Evolutionary conservation across 2,113 vertebrate species (phyloP), one percentile per base, ranked within the genome.

Genomic region (Caranx ignobilis): DNA sequence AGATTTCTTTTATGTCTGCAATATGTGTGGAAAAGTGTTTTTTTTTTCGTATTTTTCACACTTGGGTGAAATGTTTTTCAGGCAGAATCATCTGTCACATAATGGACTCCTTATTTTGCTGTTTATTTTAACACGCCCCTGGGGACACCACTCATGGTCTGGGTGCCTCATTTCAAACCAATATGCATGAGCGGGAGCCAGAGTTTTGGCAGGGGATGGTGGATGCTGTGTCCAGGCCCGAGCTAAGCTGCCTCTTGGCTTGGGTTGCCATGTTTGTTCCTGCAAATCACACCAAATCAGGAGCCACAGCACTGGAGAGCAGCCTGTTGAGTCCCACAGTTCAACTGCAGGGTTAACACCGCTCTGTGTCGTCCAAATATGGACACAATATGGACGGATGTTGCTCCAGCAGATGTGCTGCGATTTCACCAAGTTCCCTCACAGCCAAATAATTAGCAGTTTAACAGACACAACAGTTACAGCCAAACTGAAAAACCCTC

Each of bases 211-310:
- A 71, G 77, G 6, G 19, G 43, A 67, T 18, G 26, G 21, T 15
- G 65, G 72, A 55, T 9, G 13, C 39, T 7, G 73, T 13, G 70
- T 73, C 75, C 81, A 84, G 78, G 66, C 74, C 74, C 11, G n/a
- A 75, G 74, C 74, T 81, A 52, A 88, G 88, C 80, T 45, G 65
- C 21, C 65, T 83, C 54, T 88, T 88, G 87, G 87, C 88, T 57
- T 57, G 69, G 4, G 0, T 0, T 0, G 2, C 2, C 11, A 0
- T 54, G 75, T 87, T 86, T 81, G 71, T 84, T 86, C 61, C 37
- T 83, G 81, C 79, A 77, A 84, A 86, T 84, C 83, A 71, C 48
- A 82, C 52, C 34, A 52, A 84, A 86, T 82, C 86, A 82, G 83
- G 55, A 76, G 34, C 11, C 56, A 18, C 47, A 43, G 72, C 59